Evolutionary conservation across 1,140 invertebrate genomes (phyloP).

Genomic region (Gryllus bimaculatus): DNA sequence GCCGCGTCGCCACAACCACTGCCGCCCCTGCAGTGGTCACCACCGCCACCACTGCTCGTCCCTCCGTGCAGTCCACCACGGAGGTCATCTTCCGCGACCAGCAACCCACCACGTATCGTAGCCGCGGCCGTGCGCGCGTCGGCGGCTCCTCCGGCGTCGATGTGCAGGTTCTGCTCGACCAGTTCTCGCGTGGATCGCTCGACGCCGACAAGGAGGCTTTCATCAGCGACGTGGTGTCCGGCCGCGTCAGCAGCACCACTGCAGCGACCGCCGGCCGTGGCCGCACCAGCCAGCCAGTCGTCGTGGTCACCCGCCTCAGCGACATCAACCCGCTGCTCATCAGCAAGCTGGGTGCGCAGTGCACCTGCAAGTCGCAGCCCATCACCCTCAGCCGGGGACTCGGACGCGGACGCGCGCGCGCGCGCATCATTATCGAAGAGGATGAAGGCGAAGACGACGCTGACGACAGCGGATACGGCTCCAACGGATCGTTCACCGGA

Average conservation of each 20-base stretch:
- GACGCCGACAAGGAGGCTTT: not conserved
- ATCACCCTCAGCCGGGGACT: not conserved
- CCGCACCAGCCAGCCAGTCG: constrained; percentile 23
- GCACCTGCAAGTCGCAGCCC: constrained; percentile 50
- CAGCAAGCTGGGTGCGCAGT: constrained; percentile 59
- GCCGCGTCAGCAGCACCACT: not conserved
- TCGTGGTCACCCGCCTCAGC: constrained; percentile 47
- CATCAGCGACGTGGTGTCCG: not conserved
- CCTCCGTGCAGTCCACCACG: not conserved
- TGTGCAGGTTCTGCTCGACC: not conserved
- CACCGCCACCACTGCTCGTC: not conserved
- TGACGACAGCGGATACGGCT: not conserved
- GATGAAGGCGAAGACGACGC: not conserved
- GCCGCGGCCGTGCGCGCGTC: too few relatives aligned
- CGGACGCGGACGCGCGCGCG: too few relatives aligned
- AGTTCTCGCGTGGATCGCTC: not conserved
- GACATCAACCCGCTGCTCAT: constrained; percentile 57
- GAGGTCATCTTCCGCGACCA: not conserved
- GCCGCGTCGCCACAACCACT: not conserved
- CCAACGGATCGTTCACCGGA: not conserved
- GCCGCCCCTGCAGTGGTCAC: not conserved
- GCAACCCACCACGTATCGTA: not conserved
- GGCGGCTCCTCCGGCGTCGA: not conserved
- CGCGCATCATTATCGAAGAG: not conserved
- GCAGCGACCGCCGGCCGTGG: not conserved